Evolutionary conservation across 2,113 vertebrate genomes (phyloP).

Genomic region (Cepphus grylle): DNA sequence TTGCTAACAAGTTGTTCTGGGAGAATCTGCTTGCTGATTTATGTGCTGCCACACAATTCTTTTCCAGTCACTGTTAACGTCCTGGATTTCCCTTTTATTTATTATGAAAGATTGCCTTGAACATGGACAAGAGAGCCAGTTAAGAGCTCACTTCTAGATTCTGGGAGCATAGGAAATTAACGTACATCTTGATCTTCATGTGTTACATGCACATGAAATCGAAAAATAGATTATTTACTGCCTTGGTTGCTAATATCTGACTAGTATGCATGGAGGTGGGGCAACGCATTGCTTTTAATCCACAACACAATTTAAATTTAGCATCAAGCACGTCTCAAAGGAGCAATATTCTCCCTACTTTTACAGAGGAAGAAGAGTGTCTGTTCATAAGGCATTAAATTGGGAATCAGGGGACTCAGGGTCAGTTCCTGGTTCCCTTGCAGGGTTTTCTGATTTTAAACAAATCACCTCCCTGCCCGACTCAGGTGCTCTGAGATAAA

Average conservation of each 20-base stretch:
- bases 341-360: not conserved
- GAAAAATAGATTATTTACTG: not conserved
- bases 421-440: not conserved
- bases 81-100: not conserved
- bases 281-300: not conserved
- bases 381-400: not conserved
- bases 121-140: not conserved
- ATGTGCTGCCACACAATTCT: not conserved
- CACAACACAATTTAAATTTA: not conserved
- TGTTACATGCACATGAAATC: not conserved
- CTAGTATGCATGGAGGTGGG: not conserved
- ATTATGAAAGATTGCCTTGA: not conserved
- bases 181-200: not conserved
- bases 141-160: not conserved
- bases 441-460: not conserved
- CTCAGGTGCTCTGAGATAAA: not conserved
- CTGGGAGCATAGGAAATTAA: not conserved
- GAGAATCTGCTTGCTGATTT: conserved; percentile 6
- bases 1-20: conserved; percentile 47
- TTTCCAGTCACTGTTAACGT: not conserved
- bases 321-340: not conserved
- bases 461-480: not conserved
- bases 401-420: not conserved
- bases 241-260: not conserved
- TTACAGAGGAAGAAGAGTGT: not conserved